A percentile compares a stretch with the other conserved stretches of the same genome.
Conservation (phyloP, 2,797 vertebrate genomes). For the Australoheros facetus region DNA sequence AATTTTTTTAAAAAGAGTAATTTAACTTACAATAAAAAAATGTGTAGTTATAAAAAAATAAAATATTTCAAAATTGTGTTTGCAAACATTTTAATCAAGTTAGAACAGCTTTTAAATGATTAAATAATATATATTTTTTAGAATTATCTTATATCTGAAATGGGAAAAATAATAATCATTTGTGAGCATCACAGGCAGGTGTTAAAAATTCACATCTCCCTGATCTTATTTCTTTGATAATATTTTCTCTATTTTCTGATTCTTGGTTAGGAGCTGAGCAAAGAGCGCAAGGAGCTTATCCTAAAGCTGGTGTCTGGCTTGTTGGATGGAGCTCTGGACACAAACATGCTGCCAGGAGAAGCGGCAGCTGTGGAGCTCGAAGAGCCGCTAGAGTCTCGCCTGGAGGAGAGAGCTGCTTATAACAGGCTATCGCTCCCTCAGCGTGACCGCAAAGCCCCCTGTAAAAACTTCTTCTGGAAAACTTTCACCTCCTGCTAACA, state of each 20-base stretch:
- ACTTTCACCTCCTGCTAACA: constrained; percentile 92
- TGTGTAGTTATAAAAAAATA: not conserved
- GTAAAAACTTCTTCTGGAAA: constrained; percentile 97
- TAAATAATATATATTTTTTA: no score
- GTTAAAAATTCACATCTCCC: not conserved
- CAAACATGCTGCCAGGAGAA: constrained; percentile 75
- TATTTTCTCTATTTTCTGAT: not conserved
- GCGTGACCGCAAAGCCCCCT: constrained; percentile 90
- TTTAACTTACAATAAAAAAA: accelerated
- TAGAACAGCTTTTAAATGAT: no score
- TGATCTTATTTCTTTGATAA: not conserved
- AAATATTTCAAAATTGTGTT: not conserved
- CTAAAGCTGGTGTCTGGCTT: constrained; percentile 88
- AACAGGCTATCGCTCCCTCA: constrained; percentile 85
- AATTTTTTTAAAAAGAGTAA: accelerated
- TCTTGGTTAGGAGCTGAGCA: constrained; percentile 82
- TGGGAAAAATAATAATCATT: not conserved
- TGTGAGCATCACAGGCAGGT: not conserved
- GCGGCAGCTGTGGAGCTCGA: constrained; percentile 70
- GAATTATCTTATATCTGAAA: not conserved
- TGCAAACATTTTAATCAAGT: no score
- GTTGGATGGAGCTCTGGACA: constrained; percentile 81
- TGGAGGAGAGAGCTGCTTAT: constrained; percentile 84
- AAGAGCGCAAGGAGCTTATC: constrained; percentile 84
- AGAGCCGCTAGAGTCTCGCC: constrained; percentile 81